Evolutionary conservation across 2,888 invertebrate genomes (phyloP).

Genomic region (Perdita meconis): DNA sequence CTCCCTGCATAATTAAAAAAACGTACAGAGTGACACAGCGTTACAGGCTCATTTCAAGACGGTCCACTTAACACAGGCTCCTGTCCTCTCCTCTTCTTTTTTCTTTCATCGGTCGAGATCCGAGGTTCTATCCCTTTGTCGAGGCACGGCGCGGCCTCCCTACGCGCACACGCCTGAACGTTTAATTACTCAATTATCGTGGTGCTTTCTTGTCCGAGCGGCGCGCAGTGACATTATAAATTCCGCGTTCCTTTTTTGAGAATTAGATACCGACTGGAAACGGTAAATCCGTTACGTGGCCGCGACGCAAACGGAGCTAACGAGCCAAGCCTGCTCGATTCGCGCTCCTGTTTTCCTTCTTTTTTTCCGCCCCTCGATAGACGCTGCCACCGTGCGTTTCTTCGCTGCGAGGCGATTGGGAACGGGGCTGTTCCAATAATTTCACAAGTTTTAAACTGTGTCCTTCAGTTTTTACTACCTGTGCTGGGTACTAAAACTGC

Average conservation of each 20-base stretch:
- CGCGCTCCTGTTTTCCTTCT: conserved; percentile 1
- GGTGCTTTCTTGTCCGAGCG: conserved; percentile 32
- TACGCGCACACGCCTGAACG: conserved; percentile 13
- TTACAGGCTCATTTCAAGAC: background rate
- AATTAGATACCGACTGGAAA: conserved; percentile 43
- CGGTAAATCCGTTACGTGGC: conserved; percentile 52
- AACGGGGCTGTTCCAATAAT: background rate
- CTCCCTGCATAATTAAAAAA: background rate
- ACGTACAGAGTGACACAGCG: background rate
- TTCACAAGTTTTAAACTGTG: too few species aligned
- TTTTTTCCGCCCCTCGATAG: background rate
- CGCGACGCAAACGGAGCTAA: conserved; percentile 35
- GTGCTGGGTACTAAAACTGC: too few species aligned
- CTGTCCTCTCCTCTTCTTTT: background rate
- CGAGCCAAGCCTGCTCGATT: conserved; percentile 26
- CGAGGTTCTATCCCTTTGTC: background rate
- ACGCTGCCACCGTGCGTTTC: background rate
- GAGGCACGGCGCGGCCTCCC: background rate
- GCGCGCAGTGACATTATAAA: conserved; percentile 42
- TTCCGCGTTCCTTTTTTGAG: conserved; percentile 42
- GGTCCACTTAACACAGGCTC: background rate
- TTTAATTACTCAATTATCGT: conserved; percentile 63
- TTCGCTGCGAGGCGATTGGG: conserved; percentile 9
- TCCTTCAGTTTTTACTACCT: too few species aligned
- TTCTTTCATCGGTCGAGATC: background rate